phyloP scores from a whole-genome alignment of 1,140 invertebrate species.

The Scaptomyza pallida region DNA sequence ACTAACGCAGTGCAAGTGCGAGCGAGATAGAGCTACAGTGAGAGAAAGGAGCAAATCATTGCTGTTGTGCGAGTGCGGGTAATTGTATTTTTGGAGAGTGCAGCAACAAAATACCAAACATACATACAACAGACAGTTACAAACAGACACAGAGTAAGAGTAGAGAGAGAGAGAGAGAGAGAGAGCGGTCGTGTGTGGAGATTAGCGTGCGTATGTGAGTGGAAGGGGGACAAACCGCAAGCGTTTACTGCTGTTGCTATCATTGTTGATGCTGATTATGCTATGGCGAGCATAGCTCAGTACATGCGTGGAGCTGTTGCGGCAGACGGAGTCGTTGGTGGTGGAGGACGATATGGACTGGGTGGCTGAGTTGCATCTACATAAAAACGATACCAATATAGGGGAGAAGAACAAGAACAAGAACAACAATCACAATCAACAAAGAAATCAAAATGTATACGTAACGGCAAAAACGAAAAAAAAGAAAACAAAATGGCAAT shows the following conservation, averaged over 20 bases:
- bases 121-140: slow-evolving; percentile 29
- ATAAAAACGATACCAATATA: slow-evolving; percentile 36
- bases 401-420: slow-evolving; percentile 24
- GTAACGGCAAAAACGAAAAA: neutral
- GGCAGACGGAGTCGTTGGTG: slow-evolving; percentile 33
- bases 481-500: slow-evolving; percentile 5
- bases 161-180: neutral
- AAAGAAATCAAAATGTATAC: neutral
- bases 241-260: slow-evolving; percentile 57
- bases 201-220: too few relatives aligned
- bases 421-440: slow-evolving; percentile 28
- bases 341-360: slow-evolving; percentile 40
- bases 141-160: slow-evolving; percentile 20
- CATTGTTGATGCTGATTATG: slow-evolving; percentile 63
- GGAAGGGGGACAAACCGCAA: slow-evolving; percentile 64
- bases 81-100: slow-evolving; percentile 72
- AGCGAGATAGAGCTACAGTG: slow-evolving; percentile 1
- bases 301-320: slow-evolving; percentile 66
- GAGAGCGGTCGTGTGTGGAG: neutral
- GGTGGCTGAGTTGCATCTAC: slow-evolving; percentile 65
- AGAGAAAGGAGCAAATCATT: slow-evolving; percentile 59
- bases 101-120: slow-evolving; percentile 37
- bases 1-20: slow-evolving; percentile 1
- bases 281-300: slow-evolving; percentile 73
- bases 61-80: slow-evolving; percentile 56